phyloP scores from a whole-genome alignment of 23 tunicate genomes.

The Trididemnum clinides region DNA sequence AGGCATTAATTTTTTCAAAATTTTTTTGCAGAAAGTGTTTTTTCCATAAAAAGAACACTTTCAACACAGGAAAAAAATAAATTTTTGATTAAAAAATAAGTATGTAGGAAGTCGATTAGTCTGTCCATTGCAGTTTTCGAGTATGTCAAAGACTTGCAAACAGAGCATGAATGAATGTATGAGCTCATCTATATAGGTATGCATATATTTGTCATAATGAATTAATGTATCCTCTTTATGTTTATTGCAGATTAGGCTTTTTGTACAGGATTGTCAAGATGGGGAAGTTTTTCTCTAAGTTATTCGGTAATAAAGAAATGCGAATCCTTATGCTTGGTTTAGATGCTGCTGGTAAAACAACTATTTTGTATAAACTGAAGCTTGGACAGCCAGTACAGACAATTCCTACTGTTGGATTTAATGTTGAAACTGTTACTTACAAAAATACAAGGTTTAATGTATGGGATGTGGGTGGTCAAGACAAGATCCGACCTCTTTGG shows the following conservation, averaged over 20 bases:
- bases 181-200: no score
- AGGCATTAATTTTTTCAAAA: not conserved
- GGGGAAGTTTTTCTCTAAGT: constrained; percentile 65
- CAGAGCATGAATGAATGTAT: no score
- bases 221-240: no score
- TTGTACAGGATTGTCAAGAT: constrained; percentile 24
- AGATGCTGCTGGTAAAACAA: constrained; percentile 97
- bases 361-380: constrained; percentile 87
- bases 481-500: constrained; percentile 95
- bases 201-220: no score
- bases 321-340: constrained; percentile 88
- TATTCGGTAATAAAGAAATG: constrained; percentile 88
- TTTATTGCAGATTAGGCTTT: no score
- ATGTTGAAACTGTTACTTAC: constrained; percentile 87
- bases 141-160: no score
- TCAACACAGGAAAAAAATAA: not conserved
- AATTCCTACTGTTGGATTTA: constrained; percentile 94
- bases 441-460: constrained; percentile 82
- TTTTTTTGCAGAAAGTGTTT: not conserved
- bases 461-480: constrained; percentile 99
- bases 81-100: no score
- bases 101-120: no score
- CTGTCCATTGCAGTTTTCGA: no score
- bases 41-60: not conserved
- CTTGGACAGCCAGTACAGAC: constrained; percentile 85